A percentile compares a stretch with the other conserved stretches of the same genome.
These are phyloP conservation scores for Melanocharis versteri DNA, from an alignment of 2,113 vertebrate species.

Conservation along the genomic window DNA sequence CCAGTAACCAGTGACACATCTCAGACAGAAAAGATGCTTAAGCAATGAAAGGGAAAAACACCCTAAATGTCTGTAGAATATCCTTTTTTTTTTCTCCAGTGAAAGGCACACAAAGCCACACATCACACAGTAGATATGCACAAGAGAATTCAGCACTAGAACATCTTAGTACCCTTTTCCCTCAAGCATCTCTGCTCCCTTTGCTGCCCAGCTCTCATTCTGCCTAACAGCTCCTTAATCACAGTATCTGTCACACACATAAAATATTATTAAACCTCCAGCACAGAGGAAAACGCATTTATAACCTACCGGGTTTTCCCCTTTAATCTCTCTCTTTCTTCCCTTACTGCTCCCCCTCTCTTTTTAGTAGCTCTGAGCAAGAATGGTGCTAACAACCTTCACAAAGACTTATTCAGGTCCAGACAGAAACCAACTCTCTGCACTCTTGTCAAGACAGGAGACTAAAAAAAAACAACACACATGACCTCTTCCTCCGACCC, in stretches of 20 bases:
- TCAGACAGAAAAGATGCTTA: not conserved
- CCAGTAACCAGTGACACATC: not conserved
- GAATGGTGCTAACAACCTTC: not conserved
- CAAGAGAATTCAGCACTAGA: not conserved
- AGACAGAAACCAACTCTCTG: not conserved
- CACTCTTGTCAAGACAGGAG: not conserved
- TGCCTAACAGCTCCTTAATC: constrained; percentile 50
- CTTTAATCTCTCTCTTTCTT: constrained; percentile 7
- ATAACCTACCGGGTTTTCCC: not conserved
- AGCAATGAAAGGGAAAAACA: not conserved
- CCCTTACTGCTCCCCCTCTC: not conserved
- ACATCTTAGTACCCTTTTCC: not conserved
- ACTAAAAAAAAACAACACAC: not conserved
- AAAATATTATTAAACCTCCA: constrained; percentile 46
- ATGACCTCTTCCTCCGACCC: not conserved
- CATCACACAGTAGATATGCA: not conserved
- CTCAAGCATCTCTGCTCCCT: constrained; percentile 35
- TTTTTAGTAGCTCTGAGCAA: constrained; percentile 17
- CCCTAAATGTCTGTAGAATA: not conserved
- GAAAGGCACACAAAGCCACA: not conserved
- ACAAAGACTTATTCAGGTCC: constrained; percentile 4
- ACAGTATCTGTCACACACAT: constrained; percentile 24
- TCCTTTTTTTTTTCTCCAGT: not conserved
- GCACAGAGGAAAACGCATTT: constrained; percentile 29
- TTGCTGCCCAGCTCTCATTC: constrained; percentile 11